Base-by-base conservation (phyloP, 2,797 vertebrate species). In the Acropternis orthonyx region DNA sequence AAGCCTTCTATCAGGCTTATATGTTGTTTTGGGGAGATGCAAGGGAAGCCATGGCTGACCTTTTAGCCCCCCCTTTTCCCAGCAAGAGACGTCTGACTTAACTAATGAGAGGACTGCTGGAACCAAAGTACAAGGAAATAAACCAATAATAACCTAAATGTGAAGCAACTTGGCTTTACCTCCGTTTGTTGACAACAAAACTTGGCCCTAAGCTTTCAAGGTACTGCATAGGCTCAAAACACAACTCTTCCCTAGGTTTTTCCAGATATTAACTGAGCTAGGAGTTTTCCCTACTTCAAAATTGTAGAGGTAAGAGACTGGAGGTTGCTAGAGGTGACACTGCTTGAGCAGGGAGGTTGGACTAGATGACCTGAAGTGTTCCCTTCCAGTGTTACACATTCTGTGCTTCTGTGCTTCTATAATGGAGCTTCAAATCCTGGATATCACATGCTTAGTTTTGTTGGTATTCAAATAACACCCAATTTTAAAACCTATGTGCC, bases 391-490 rank as follows among this genome's bases (percentile, higher is more conserved):
- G 3, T 73, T 48, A 49, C 5, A 7, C 32, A 7, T 61, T 55
- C 34, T 30, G 19, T 43, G 41, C 13, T 54, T 54, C 30, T 54
- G 34, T 1, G 1, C n/a, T 22, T 48, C 34, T 81, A 28, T 59
- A 83, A 75, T 0, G 65, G 46, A 74, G 10, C 24, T 73, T 92
- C 73, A 85, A 0, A 58, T 93, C 58, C 65, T 88, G 75, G 54
- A 88, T 85, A 89, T 78, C 54, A 66, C 28, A 63, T 34, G 11
- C 51, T 91, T 91, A 54, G 56, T 55, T 95, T 80, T 85, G n/a
- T 49, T 85, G 4, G 2, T 52, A 78, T 79, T 93, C 71, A 94
- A 88, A 41, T 87, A 74, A 87, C 8, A 67, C 10, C 18, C 34
- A 71, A 30, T 85, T 62, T 89, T 71, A 87, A 96, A 91, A 65